Base-by-base conservation (phyloP, 1,140 invertebrate genomes). In the Thaumetopoea pityocampa region DNA sequence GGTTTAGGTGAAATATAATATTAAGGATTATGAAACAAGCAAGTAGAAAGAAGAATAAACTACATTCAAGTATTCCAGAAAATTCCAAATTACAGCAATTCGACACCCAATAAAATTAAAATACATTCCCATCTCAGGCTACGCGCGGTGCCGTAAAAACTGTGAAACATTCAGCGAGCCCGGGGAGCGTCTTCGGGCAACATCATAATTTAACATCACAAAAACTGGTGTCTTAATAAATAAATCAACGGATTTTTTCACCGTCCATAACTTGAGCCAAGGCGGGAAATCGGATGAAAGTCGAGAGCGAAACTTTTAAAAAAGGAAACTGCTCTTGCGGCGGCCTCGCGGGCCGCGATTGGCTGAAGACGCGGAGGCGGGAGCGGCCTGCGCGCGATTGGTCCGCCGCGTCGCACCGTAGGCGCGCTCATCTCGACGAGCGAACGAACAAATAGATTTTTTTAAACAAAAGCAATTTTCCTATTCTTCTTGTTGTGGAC, bases 401-500 rank as follows among this genome's bases (percentile, higher is more conserved):
- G 74, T 50, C 54, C 49, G 49, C 54, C 45, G 51, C 40, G 54
- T 65, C 68, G 62, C 71, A 66, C 51, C 51, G 64, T 73, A 77
- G 70, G 68, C 74, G 71, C 72, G 67, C 54, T 69, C 76, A 67
- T 74, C 74, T 78, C 71, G 61, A 67, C n/a, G n/a, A n/a, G n/a
- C n/a, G 60, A 69, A 58, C 67, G 64, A 69, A 74, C 76, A 77
- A 82, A 78, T 80, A 80, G 78, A 80, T 82, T 82, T 82, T 81
- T 82, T 76, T 76, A 73, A 77, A 76, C 72, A 76, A 79, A 81
- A 82, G 76, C 71, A 82, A 83, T 83, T 83, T 83, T 83, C 79
- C 79, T 80, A 83, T 80, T 80, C 67, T 82, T 82, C 79, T 80
- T 83, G 73, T 83, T 83, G 74, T 43, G 46, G 51, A n/a, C 57